Evolutionary conservation across 2,888 invertebrate species (phyloP), one percentile per base, ranked within the genome.

Genomic region (Tinea semifulvella): DNA sequence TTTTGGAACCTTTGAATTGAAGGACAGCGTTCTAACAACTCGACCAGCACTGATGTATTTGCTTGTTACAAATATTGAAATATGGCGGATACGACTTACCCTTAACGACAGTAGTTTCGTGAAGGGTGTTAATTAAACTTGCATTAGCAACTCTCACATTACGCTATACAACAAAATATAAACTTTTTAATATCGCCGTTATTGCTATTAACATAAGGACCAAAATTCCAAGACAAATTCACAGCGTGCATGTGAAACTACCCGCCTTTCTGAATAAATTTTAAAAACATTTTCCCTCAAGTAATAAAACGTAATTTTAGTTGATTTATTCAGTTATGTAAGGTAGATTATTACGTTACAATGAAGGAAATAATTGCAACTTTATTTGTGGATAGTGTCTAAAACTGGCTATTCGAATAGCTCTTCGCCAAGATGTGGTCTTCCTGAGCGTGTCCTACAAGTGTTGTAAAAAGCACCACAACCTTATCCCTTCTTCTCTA

Each of bases 261-360:
- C 27, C 10, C 27, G 5, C 11, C n/a, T 3, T 27, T 4, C n/a
- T 7, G n/a, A 4, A 27, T 10, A 27, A n/a, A n/a, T 27, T 27
- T 7, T 7, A 10, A 27, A 27, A 27, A 27, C 27, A 27, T 27
- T 27, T 27, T 27, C 27, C n/a, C 11, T 27, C 10, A 27, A 27
- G 27, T 27, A 27, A 27, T 27, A 27, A 27, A 27, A 27, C 11
- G 27, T 27, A 27, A 27, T 27, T 27, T 27, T 27, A n/a, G 27
- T 27, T 27, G 27, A 27, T 27, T 27, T 27, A 27, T 27, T 27
- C 27, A 27, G 27, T 27, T 27, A 27, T 11, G n/a, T 27, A 10
- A 27, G n/a, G 27, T 27, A 7, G 27, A 27, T 27, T 27, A 27
- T 27, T 7, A 22, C 11, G n/a, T 27, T 27, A 27, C 27, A 27